Percentiles rank a stretch among this genome's conserved stretches.
Conservation (phyloP, 2,888 invertebrate species). For the Agonopterix arenella region DNA sequence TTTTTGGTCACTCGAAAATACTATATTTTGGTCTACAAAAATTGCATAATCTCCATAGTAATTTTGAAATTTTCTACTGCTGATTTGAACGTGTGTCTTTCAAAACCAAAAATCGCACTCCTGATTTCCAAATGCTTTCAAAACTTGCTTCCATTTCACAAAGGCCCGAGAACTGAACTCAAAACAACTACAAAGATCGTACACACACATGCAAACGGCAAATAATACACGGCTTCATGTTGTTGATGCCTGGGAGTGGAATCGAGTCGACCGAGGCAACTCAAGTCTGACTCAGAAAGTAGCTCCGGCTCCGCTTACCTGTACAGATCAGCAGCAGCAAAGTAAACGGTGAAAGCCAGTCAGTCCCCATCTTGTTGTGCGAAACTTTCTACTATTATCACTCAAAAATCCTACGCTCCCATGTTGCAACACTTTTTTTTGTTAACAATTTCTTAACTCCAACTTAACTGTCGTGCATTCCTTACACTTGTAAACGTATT, state of each 20-base stretch:
- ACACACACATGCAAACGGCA: conserved; percentile 8
- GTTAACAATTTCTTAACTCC: conserved; percentile 42
- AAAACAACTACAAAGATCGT: conserved; percentile 3
- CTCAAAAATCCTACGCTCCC: conserved; percentile 55
- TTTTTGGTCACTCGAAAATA: too few species aligned
- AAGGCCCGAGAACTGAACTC: neutral
- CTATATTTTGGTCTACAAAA: too few species aligned
- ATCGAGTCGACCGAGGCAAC: conserved; percentile 25
- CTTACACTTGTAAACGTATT: conserved; percentile 5
- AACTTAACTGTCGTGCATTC: conserved; percentile 48
- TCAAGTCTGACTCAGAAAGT: conserved; percentile 51
- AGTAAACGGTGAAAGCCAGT: conserved; percentile 64
- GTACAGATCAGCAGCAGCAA: conserved; percentile 67
- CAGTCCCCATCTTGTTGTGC: conserved; percentile 52
- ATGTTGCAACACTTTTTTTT: conserved; percentile 44
- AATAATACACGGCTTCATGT: conserved; percentile 11
- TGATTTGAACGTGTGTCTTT: too few species aligned
- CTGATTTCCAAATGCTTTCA: neutral
- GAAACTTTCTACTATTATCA: conserved; percentile 55
- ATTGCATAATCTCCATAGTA: too few species aligned
- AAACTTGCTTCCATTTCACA: neutral
- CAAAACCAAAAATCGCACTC: too few species aligned
- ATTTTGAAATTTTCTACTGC: too few species aligned
- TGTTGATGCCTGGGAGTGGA: conserved; percentile 29
- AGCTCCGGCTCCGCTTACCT: conserved; percentile 65